Percentiles rank a stretch among this genome's conserved stretches.
phyloP scores from a whole-genome alignment of 1,140 invertebrate species.

The Euglossa dilemma region DNA sequence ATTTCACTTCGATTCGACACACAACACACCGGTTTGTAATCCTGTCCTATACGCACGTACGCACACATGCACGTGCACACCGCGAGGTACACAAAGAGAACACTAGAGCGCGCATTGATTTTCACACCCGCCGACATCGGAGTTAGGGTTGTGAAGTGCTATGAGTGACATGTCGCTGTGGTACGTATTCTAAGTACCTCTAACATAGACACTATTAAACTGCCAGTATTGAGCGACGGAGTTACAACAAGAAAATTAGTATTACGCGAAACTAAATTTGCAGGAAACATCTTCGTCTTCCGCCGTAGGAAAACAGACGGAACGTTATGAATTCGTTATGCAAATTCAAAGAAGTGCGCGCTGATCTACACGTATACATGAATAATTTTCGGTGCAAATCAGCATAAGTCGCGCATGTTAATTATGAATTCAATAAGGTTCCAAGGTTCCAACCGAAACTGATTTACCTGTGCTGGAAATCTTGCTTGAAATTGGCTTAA shows the following conservation, averaged over 20 bases:
- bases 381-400: background rate
- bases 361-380: too few species aligned
- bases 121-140: slow-evolving; percentile 10
- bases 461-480: too few species aligned
- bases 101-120: slow-evolving; percentile 19
- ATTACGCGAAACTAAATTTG: background rate
- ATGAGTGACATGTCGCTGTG: background rate
- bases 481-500: too few species aligned
- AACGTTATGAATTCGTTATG: background rate
- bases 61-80: background rate
- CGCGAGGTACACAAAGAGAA: background rate
- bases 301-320: background rate
- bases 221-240: background rate
- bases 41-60: too few species aligned
- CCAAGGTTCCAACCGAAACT: too few species aligned
- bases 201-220: background rate
- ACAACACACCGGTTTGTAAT: too few species aligned
- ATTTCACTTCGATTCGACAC: too few species aligned
- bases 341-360: background rate
- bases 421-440: background rate
- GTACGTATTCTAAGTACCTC: background rate
- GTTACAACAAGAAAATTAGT: background rate
- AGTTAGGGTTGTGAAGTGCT: slow-evolving; percentile 12
- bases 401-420: background rate
- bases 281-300: too few species aligned